Percentiles rank a stretch among this genome's conserved stretches.
phyloP scores from a whole-genome alignment of 2,113 vertebrate genomes.

The Tympanuchus pallidicinctus region DNA sequence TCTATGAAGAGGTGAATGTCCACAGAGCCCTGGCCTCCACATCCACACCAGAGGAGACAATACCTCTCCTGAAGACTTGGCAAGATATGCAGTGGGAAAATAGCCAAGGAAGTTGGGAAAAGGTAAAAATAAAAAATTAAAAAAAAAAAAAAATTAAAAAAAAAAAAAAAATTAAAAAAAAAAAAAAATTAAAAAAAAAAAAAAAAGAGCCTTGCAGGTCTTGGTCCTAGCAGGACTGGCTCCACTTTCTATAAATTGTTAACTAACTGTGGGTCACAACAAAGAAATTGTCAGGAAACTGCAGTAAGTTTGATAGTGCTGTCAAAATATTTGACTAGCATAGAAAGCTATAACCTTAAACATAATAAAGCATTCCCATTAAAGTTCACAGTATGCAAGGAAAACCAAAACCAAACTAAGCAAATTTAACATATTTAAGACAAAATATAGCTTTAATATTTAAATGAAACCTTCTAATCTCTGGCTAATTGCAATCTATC shows the following conservation, averaged over 20 bases:
- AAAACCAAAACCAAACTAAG: neutral
- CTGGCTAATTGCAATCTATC: neutral
- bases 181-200: no score
- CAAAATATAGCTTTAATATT: neutral
- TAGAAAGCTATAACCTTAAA: neutral
- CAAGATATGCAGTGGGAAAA: neutral
- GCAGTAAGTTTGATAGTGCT: neutral
- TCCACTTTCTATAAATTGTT: neutral
- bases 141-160: no score
- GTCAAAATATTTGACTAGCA: neutral
- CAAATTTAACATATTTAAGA: neutral
- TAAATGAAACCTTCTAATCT: neutral
- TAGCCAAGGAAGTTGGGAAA: neutral
- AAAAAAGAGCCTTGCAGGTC: neutral
- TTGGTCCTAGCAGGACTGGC: neutral
- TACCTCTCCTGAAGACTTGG: neutral
- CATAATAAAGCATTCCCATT: neutral
- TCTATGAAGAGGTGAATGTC: neutral
- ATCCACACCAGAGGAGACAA: neutral
- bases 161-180: no score
- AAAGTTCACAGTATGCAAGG: neutral
- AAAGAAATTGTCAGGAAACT: neutral
- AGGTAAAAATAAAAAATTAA: neutral
- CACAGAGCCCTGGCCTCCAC: neutral
- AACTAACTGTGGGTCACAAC: neutral